These are phyloP conservation scores for Leucophenga montana DNA, from an alignment of 2,888 invertebrate species.

Conservation along the genomic window DNA sequence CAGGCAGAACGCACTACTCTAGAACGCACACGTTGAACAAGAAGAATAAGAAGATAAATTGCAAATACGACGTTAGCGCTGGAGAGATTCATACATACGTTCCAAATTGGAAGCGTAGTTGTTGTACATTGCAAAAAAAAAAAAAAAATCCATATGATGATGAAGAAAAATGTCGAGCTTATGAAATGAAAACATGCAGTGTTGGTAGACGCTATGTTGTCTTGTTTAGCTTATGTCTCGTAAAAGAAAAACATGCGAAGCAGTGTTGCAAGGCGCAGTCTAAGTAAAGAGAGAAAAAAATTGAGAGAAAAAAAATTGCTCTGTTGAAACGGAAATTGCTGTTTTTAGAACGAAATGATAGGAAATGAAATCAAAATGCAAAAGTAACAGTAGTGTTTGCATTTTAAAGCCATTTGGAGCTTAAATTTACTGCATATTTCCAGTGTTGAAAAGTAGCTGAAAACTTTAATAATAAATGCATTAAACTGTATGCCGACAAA, in stretches of 20 bases:
- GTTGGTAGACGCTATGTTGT: background rate
- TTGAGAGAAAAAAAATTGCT: background rate
- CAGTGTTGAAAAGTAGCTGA: no score
- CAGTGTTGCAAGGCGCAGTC: no score
- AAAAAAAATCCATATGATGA: background rate
- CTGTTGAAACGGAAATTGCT: conserved; percentile 22
- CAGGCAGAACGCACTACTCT: no score
- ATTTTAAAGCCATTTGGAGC: no score
- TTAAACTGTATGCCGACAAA: no score
- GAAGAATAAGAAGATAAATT: conserved; percentile 14
- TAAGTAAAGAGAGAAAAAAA: background rate
- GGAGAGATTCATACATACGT: no score
- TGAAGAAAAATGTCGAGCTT: conserved; percentile 27
- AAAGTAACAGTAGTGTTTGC: no score
- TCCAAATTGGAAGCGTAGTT: background rate
- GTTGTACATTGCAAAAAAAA: background rate
- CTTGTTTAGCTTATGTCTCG: conserved; percentile 15
- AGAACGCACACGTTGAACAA: no score
- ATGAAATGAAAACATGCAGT: conserved; percentile 27
- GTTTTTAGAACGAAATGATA: conserved; percentile 3
- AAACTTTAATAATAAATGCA: no score
- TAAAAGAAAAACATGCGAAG: conserved; percentile 8
- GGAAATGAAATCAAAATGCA: conserved; percentile 15
- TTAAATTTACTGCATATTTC: no score
- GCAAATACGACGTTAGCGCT: conserved; percentile 19